A percentile compares a stretch with the other conserved stretches of the same genome.
These are phyloP conservation scores for Pangasius larnaudii DNA, from an alignment of 2,797 vertebrate species.

Conservation along the genomic window DNA sequence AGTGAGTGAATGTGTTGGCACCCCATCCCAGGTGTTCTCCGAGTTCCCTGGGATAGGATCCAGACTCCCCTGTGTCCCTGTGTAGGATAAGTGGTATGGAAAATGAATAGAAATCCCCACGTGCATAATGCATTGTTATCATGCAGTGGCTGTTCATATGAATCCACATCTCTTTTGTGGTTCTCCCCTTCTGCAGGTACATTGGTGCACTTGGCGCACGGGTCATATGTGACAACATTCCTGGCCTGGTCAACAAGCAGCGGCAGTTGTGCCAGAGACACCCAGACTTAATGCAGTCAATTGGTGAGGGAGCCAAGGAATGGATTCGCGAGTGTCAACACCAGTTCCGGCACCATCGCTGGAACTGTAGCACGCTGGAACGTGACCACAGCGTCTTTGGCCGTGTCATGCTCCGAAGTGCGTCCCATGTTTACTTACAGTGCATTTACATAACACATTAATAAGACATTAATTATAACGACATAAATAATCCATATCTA, in stretches of 20 bases:
- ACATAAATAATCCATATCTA: constrained; percentile 18
- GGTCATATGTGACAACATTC: constrained; percentile 98
- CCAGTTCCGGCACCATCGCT: constrained; percentile 96
- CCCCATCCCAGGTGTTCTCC: too few species aligned
- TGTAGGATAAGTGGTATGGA: too few species aligned
- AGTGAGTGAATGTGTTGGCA: too few species aligned
- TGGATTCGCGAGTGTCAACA: constrained; percentile 98
- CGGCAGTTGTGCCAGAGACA: constrained; percentile 94
- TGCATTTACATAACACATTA: not conserved
- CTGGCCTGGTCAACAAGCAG: constrained; percentile 95
- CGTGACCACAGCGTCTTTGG: constrained; percentile 96
- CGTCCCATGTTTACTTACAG: constrained; percentile 61
- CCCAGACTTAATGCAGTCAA: constrained; percentile 96
- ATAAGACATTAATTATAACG: constrained; percentile 18
- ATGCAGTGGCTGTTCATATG: not conserved
- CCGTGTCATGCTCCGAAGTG: constrained; percentile 96
- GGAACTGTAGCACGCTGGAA: constrained; percentile 98
- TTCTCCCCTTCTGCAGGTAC: constrained; percentile 79
- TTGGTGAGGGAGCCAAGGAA: constrained; percentile 93
- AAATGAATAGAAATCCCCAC: too few species aligned
- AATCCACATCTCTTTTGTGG: not conserved
- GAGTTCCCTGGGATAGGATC: too few species aligned
- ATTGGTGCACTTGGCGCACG: constrained; percentile 93
- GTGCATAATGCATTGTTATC: not conserved
- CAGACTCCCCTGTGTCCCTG: too few species aligned